Percentiles rank a stretch among this genome's conserved stretches.
Evolutionary conservation across 2,888 invertebrate species (phyloP).

Genomic region (Vannuccia rotundouncinata): DNA sequence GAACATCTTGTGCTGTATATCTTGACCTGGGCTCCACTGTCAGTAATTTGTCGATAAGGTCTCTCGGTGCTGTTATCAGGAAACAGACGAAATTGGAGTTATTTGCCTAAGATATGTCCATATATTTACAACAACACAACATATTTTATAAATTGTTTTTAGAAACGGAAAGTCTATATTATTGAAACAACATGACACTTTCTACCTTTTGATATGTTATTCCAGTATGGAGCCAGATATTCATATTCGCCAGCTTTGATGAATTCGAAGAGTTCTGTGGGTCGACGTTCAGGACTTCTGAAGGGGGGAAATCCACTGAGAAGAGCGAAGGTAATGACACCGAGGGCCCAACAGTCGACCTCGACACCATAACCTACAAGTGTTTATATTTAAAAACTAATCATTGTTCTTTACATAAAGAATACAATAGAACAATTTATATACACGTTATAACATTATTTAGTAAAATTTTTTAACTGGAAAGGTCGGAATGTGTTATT

Average conservation of each 20-base stretch:
- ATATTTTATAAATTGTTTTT: neutral
- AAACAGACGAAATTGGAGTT: neutral
- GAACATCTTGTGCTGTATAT: constrained; percentile 52
- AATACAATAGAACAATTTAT: too few species aligned
- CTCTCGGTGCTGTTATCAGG: constrained; percentile 51
- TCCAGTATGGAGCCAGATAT: constrained; percentile 94
- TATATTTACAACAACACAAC: neutral
- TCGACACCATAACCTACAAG: constrained; percentile 59
- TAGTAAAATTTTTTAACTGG: too few species aligned
- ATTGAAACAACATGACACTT: neutral
- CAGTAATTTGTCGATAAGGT: constrained; percentile 52
- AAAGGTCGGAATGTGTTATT: too few species aligned
- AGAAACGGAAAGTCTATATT: neutral
- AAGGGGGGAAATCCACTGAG: constrained; percentile 60
- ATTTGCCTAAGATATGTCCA: neutral
- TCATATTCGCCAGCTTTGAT: constrained; percentile 85
- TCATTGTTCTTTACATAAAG: too few species aligned
- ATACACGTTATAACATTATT: too few species aligned
- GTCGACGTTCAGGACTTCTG: constrained; percentile 56
- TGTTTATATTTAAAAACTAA: too few species aligned
- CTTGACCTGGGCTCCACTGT: constrained; percentile 52
- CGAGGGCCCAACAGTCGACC: constrained; percentile 60
- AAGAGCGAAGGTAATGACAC: constrained; percentile 59
- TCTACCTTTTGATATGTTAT: constrained; percentile 70
- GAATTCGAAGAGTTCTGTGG: constrained; percentile 78